Base-by-base conservation (phyloP, 2,888 invertebrate genomes). In the Hemicrepidius hirtus region DNA sequence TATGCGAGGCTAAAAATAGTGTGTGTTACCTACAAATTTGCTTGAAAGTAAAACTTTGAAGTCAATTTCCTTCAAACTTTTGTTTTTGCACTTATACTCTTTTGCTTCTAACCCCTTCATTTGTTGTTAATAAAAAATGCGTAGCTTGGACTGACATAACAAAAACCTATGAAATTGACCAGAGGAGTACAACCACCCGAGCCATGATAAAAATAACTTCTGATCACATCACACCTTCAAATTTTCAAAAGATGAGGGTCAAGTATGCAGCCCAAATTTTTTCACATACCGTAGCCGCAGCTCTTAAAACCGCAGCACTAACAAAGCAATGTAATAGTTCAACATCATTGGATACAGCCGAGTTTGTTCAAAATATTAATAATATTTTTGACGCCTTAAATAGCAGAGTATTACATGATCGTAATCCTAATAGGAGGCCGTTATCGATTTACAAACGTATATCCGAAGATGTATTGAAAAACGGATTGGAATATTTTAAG, bases 321-420 rank as follows among this genome's bases (percentile, higher is more conserved):
- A 46, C 46, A 18, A 18, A 18, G 6, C 13, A 46, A 46, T 13
- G 12, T 46, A 16, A 12, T 13, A 46, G 13, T 46, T 16, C 16
- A 1, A 46, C 46, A 3, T 13, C 16, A 2, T 2, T 13, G 16
- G 16, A 46, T 7, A 46, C 46, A 3, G 46, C 46, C 1, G 20
- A 3, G 16, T 46, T 46, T 46, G 9, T 46, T 2, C 9, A 46
- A 46, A 16, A 13, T 13, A 16, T 46, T 18, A 57, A 57, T 32
- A 16, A 57, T n/a, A 13, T 57, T 12, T 57, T 57, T 57, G 46
- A 46, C 16, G 12, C 13, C 6, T 16, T 46, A 46, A 46, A 46
- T 18, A 46, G 46, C 20, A n/a, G 46, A 9, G 16, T 46, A 2
- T n/a, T 46, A 16, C 12, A 46, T 6, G 4, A 13, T 46, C 16